Evolutionary conservation across 37 sponge, comb jelly and placozoan species (phyloP), one percentile per base, ranked within the genome.

Genomic region (Spongilla lacustris): DNA sequence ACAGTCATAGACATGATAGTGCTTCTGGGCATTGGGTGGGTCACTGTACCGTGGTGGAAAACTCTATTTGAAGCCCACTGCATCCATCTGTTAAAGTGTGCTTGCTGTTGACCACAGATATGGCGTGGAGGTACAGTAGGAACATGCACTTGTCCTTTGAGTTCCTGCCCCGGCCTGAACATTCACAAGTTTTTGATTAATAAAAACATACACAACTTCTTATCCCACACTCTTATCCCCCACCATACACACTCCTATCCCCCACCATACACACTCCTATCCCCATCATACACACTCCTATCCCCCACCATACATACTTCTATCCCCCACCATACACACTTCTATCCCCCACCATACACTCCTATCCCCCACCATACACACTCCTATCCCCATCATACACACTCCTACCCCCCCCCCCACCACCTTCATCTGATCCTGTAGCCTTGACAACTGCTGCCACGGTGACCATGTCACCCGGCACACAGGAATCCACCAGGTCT

Each of bases 381-480:
- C 4, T 11, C 28, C 29, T 25, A 73, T 8, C 76, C 68, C 4
- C 41, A 27, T 9, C n/a, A 26, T 8, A 80, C 71, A 36, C 31
- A 69, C n/a, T n/a, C 38, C n/a, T n/a, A n/a, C n/a, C n/a, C n/a
- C n/a, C n/a, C n/a, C n/a, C n/a, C n/a, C n/a, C n/a, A n/a, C n/a
- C 41, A 76, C 86, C 92, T 72, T 94, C 94, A 17, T 96, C 90
- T 49, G 90, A 87, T 2, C 94, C 88, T 30, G 94, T 84, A 77
- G 96, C 97, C 89, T 98, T 98, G 81, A 98, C 99, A 12, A 98
- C 73, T 17, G 95, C 99, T 34, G 97, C 87, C 30, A 98, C 84
- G 36, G 94, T 95, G 31, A 98, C 95, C 76, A 89, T 83, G 85
- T 98, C 99, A 27, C 99, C 99, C 23, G 99, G 99, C 9, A 96